These are phyloP conservation scores for Heteromurus nitidus DNA, from an alignment of 2,888 invertebrate genomes.

Conservation along the genomic window DNA sequence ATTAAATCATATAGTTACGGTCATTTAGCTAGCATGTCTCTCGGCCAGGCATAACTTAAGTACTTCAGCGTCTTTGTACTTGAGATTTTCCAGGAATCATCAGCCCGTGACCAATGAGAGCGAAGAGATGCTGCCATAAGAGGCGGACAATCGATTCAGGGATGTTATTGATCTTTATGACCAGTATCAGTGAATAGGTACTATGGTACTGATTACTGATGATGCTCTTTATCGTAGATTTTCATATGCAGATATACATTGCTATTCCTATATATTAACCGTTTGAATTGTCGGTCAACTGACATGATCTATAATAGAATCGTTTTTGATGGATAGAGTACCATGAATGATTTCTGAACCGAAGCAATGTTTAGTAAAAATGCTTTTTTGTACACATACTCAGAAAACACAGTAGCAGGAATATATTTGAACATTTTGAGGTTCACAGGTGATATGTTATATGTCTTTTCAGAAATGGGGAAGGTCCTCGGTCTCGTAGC, in stretches of 20 bases:
- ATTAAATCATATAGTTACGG: too few species aligned
- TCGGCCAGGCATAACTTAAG: conserved; percentile 27
- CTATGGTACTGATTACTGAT: conserved; percentile 62
- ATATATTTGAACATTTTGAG: too few species aligned
- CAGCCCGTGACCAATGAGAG: conserved; percentile 47
- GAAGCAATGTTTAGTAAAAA: too few species aligned
- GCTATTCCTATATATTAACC: conserved; percentile 26
- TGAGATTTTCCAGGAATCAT: conserved; percentile 64
- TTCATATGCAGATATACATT: conserved; percentile 34
- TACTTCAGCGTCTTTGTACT: conserved; percentile 60
- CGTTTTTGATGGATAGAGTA: conserved; percentile 47
- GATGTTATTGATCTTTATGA: conserved; percentile 33
- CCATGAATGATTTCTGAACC: background rate
- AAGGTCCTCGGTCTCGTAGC: conserved; percentile 77
- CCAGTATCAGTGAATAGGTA: conserved; percentile 45
- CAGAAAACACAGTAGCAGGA: too few species aligned
- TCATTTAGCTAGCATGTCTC: background rate
- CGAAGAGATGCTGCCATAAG: conserved; percentile 53
- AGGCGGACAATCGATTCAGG: conserved; percentile 19
- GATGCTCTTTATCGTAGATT: conserved; percentile 55
- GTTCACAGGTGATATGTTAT: too few species aligned
- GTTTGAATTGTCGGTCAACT: conserved; percentile 3
- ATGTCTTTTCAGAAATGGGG: conserved; percentile 78
- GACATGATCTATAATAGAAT: conserved; percentile 28
- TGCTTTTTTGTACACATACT: too few species aligned